A percentile compares a stretch with the other conserved stretches of the same genome.
These are phyloP conservation scores for Periphyllus acericola DNA, from an alignment of 2,888 invertebrate genomes.

Conservation along the genomic window DNA sequence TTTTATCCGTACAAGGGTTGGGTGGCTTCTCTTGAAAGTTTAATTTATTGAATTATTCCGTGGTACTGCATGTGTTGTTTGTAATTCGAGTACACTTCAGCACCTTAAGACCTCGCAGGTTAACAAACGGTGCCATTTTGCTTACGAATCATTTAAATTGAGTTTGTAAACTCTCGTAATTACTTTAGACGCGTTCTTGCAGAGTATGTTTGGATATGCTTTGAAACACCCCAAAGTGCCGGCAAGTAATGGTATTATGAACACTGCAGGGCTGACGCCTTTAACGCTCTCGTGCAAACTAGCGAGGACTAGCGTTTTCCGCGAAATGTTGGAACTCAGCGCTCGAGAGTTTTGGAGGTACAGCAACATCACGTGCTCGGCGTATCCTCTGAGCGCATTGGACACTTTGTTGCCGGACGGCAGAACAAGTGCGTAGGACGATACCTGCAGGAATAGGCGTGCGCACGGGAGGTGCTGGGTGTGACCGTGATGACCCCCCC, in stretches of 20 bases:
- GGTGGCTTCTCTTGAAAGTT: too few species aligned
- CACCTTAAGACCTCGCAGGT: too few species aligned
- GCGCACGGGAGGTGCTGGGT: too few species aligned
- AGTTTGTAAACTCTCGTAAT: too few species aligned
- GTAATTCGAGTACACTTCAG: too few species aligned
- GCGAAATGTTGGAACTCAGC: constrained; percentile 96
- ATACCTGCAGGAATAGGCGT: too few species aligned
- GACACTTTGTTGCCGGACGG: constrained; percentile 96
- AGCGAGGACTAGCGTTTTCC: constrained; percentile 94
- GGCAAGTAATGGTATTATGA: constrained; percentile 90
- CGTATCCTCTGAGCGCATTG: constrained; percentile 94
- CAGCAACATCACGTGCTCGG: constrained; percentile 98
- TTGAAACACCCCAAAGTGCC: constrained; percentile 92
- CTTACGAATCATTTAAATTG: too few species aligned
- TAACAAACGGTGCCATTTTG: too few species aligned
- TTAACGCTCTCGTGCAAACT: constrained; percentile 95
- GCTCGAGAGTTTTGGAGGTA: constrained; percentile 98
- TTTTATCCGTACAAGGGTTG: too few species aligned
- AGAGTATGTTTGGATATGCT: constrained; percentile 99
- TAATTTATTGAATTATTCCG: too few species aligned
- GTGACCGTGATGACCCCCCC: too few species aligned
- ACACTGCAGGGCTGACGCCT: constrained; percentile 91
- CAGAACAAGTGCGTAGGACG: constrained; percentile 81
- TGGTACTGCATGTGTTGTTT: too few species aligned
- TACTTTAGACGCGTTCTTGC: constrained; percentile 48